phyloP scores from a whole-genome alignment of 2,888 invertebrate genomes.

The Ganaspis brasiliensis region DNA sequence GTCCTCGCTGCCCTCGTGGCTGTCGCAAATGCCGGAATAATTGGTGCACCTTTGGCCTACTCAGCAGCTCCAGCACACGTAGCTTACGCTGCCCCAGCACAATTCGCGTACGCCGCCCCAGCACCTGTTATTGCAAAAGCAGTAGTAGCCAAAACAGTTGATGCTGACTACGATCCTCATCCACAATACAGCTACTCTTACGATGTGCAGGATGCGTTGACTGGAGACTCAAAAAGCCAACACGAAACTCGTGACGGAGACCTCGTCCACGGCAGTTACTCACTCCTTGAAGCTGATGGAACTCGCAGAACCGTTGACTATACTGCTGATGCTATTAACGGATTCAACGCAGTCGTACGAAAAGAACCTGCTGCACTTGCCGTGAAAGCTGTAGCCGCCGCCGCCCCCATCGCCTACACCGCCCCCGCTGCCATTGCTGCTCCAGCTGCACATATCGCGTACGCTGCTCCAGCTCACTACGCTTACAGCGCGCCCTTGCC shows the following conservation, averaged over 20 bases:
- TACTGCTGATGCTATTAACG: constrained; percentile 74
- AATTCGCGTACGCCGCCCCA: constrained; percentile 73
- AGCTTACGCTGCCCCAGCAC: constrained; percentile 68
- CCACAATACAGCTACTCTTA: constrained; percentile 78
- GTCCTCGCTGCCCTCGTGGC: constrained; percentile 80
- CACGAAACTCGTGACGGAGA: constrained; percentile 76
- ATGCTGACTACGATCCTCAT: constrained; percentile 75
- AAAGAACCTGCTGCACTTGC: constrained; percentile 72
- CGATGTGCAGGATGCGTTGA: constrained; percentile 73
- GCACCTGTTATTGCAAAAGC: constrained; percentile 70
- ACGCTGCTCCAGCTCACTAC: constrained; percentile 56
- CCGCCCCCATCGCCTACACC: constrained; percentile 60
- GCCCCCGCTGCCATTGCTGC: constrained; percentile 51
- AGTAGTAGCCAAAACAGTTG: constrained; percentile 70
- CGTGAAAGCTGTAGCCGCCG: constrained; percentile 63
- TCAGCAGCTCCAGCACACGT: constrained; percentile 70
- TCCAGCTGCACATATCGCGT: constrained; percentile 55
- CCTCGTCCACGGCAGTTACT: constrained; percentile 78
- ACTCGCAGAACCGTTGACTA: constrained; percentile 77
- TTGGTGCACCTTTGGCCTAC: constrained; percentile 71
- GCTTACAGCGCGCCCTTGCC: constrained; percentile 39
- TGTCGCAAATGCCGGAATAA: constrained; percentile 80
- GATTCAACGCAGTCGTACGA: constrained; percentile 77
- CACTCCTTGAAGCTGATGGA: constrained; percentile 81
- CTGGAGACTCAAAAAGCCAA: constrained; percentile 76